A percentile compares a stretch with the other conserved stretches of the same genome.
Evolutionary conservation across 1,140 invertebrate species (phyloP).

Genomic region (Araneus ventricosus): DNA sequence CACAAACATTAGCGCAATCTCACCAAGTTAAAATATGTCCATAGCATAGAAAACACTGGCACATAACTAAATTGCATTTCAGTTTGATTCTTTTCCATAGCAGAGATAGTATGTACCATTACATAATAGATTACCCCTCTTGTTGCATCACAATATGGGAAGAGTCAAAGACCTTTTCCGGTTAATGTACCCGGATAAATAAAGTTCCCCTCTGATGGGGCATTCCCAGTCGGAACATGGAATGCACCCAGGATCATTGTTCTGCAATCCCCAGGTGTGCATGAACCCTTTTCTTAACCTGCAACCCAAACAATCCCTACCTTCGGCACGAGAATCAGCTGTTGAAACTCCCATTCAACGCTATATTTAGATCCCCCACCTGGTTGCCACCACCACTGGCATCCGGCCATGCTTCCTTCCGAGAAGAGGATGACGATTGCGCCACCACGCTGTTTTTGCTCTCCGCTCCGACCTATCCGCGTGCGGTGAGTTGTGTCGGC

Average conservation of each 20-base stretch:
- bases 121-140: neutral
- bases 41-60: no score
- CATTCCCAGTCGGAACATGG: neutral
- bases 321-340: neutral
- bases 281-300: conserved; percentile 30
- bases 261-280: conserved; percentile 13
- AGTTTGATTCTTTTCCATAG: no score
- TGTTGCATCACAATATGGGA: no score
- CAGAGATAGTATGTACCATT: no score
- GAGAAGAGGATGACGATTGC: neutral
- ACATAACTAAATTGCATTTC: no score
- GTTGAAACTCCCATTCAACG: neutral
- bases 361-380: conserved; percentile 19
- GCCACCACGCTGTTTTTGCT: neutral
- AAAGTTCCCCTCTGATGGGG: neutral
- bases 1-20: no score
- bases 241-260: neutral
- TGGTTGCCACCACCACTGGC: neutral
- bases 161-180: conserved; percentile 12
- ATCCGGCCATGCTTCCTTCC: neutral
- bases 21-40: no score
- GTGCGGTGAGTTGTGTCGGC: neutral
- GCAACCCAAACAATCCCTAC: neutral
- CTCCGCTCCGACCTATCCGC: neutral
- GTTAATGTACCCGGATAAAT: neutral